phyloP scores from a whole-genome alignment of 2,888 invertebrate species.

The Entomobrya proxima region DNA sequence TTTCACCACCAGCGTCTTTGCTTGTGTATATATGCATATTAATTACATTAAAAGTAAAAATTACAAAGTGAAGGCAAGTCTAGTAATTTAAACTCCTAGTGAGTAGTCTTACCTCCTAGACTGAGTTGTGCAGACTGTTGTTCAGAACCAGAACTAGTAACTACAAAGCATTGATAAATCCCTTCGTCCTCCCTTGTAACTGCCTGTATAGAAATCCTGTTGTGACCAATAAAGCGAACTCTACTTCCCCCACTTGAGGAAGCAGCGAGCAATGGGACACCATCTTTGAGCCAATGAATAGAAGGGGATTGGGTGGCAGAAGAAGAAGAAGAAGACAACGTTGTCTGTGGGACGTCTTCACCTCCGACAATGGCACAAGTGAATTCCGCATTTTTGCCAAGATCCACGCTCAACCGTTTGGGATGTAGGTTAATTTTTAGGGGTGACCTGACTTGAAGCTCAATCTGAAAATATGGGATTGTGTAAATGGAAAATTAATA shows the following conservation, averaged over 20 bases:
- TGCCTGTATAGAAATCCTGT: conserved; percentile 79
- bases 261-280: conserved; percentile 75
- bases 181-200: conserved; percentile 84
- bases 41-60: conserved; percentile 27
- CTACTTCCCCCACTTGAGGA: conserved; percentile 81
- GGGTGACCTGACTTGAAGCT: conserved; percentile 83
- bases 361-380: conserved; percentile 79
- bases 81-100: background rate
- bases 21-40: conserved; percentile 25
- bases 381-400: conserved; percentile 86
- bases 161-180: conserved; percentile 84
- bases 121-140: conserved; percentile 78
- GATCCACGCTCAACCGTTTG: conserved; percentile 84
- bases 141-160: conserved; percentile 82
- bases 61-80: background rate
- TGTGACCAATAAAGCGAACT: conserved; percentile 82
- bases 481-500: conserved; percentile 6
- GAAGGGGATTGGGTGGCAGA: conserved; percentile 77
- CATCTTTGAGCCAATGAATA: conserved; percentile 79
- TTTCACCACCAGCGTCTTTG: too few species aligned
- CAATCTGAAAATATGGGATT: conserved; percentile 77
- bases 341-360: conserved; percentile 66
- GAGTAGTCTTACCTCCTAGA: conserved; percentile 78
- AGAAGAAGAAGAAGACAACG: conserved; percentile 74
- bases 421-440: conserved; percentile 82